These are phyloP conservation scores for Nipponacmea schrenckii DNA, from an alignment of 2,888 invertebrate genomes.

Conservation along the genomic window DNA sequence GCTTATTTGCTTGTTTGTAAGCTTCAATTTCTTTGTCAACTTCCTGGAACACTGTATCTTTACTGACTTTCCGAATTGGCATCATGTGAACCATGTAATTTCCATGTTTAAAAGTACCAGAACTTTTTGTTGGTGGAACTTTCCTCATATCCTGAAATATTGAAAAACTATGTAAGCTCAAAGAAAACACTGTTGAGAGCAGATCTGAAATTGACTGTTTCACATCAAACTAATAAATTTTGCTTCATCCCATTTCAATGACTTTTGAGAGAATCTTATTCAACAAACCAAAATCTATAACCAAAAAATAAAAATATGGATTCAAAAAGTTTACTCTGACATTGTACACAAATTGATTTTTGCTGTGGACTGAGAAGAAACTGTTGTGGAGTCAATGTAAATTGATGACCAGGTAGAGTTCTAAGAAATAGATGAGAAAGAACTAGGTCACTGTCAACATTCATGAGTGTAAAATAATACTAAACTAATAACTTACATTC, in stretches of 20 bases:
- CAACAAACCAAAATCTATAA: too few relatives aligned
- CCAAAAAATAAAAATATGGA: too few relatives aligned
- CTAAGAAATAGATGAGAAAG: too few relatives aligned
- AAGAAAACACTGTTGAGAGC: too few relatives aligned
- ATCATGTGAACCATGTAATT: background rate
- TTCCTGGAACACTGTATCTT: background rate
- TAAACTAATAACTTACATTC: too few relatives aligned
- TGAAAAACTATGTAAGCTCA: background rate
- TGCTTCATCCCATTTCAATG: too few relatives aligned
- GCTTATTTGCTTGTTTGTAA: background rate
- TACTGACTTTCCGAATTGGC: background rate
- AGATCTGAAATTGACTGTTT: too few relatives aligned
- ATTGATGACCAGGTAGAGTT: background rate
- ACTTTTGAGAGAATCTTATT: too few relatives aligned
- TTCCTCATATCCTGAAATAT: background rate
- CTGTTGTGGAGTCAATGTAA: background rate
- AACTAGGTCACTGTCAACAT: too few relatives aligned
- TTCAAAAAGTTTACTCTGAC: too few relatives aligned
- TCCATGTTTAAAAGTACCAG: constrained; percentile 1
- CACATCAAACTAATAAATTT: too few relatives aligned
- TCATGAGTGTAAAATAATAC: too few relatives aligned
- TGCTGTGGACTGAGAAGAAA: background rate
- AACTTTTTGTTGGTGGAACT: background rate
- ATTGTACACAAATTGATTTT: background rate
- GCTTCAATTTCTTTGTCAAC: background rate